These are phyloP conservation scores for Bilobella aurantiaca DNA, from an alignment of 1,140 invertebrate genomes.

Conservation along the genomic window DNA sequence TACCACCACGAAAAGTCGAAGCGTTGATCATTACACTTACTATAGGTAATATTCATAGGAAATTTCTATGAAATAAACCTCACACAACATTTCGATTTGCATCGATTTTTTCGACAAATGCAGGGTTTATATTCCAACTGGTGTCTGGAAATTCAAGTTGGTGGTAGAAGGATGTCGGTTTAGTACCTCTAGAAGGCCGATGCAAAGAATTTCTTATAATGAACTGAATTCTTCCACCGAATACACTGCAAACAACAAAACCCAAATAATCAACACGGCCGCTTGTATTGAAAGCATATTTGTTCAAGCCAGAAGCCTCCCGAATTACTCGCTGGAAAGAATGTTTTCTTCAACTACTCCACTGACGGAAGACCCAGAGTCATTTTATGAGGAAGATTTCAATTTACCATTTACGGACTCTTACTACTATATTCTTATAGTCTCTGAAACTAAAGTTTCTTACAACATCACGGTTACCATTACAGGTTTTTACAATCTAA, in stretches of 20 bases:
- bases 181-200: conserved; percentile 24
- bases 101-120: no score
- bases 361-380: conserved; percentile 37
- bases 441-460: conserved; percentile 42
- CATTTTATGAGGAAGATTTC: conserved; percentile 39
- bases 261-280: conserved; percentile 19
- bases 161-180: conserved; percentile 44
- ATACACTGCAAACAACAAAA: neutral
- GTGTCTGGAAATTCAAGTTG: conserved; percentile 44
- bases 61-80: no score
- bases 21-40: conserved; percentile 41
- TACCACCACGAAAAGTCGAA: conserved; percentile 38
- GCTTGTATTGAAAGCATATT: conserved; percentile 42
- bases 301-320: conserved; percentile 41
- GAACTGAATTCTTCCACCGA: neutral
- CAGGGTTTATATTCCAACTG: conserved; percentile 45
- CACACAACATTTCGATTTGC: no score
- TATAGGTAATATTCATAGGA: conserved; percentile 47
- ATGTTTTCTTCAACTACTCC: neutral
- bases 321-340: conserved; percentile 39
- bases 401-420: conserved; percentile 45
- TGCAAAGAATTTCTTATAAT: neutral
- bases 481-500: conserved; percentile 38
- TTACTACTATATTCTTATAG: conserved; percentile 48
- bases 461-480: conserved; percentile 42